Conservation (phyloP, 1,140 invertebrate species). For the Drosophila miranda region DNA sequence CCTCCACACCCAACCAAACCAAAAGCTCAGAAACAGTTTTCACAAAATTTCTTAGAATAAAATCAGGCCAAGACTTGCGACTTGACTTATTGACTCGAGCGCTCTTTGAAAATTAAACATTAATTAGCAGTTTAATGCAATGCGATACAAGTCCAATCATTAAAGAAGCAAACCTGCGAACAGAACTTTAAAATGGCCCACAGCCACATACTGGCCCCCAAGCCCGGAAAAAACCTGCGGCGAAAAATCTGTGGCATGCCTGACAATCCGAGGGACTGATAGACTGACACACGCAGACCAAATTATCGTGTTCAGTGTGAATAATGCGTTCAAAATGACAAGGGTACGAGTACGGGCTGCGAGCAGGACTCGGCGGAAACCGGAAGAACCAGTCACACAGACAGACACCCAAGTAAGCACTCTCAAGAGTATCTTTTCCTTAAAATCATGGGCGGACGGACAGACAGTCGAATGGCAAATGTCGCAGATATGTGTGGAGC, state of each 20-base stretch:
- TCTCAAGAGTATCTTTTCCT: too few species aligned
- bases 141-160: too few species aligned
- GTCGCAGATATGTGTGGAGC: not conserved
- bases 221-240: too few species aligned
- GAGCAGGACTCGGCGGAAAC: constrained; percentile 10
- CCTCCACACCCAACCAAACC: too few species aligned
- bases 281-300: constrained; percentile 11
- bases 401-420: not conserved
- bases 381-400: constrained; percentile 6
- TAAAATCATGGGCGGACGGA: too few species aligned
- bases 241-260: constrained; percentile 22
- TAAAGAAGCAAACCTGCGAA: too few species aligned
- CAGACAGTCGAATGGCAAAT: not conserved
- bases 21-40: not conserved
- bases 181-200: not conserved
- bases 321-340: constrained; percentile 63
- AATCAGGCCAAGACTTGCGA: not conserved
- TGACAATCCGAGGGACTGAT: constrained; percentile 9
- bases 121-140: too few species aligned
- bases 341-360: constrained; percentile 18
- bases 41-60: not conserved
- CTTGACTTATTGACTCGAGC: not conserved
- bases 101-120: not conserved
- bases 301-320: constrained; percentile 66
- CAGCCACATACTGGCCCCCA: not conserved